These are phyloP conservation scores for Dolichallabes microphthalmus DNA, from an alignment of 2,113 vertebrate genomes.

Conservation along the genomic window DNA sequence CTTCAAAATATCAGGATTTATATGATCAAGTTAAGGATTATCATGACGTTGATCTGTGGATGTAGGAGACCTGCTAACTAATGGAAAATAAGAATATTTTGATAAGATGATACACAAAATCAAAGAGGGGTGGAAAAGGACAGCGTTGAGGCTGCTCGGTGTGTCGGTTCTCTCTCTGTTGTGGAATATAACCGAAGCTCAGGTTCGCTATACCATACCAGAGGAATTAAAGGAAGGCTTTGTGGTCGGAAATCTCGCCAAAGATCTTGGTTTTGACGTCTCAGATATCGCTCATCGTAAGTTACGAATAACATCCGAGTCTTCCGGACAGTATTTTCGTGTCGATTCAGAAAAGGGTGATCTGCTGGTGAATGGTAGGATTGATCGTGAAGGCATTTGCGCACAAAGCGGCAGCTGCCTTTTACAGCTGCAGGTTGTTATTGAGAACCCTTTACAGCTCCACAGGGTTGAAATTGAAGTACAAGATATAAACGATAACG, in stretches of 20 bases:
- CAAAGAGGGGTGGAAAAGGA: constrained; percentile 61
- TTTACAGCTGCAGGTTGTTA: constrained; percentile 68
- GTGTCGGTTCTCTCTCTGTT: constrained; percentile 54
- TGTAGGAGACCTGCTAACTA: not conserved
- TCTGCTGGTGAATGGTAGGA: constrained; percentile 65
- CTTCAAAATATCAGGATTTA: not conserved
- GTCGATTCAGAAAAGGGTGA: constrained; percentile 67
- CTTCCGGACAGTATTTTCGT: constrained; percentile 66
- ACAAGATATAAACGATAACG: constrained; percentile 76
- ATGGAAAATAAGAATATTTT: constrained; percentile 14
- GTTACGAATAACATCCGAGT: constrained; percentile 69
- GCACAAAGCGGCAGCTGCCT: constrained; percentile 67
- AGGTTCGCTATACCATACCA: constrained; percentile 68
- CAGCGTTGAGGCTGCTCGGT: constrained; percentile 55
- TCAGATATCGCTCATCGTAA: constrained; percentile 66
- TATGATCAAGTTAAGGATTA: constrained; percentile 11
- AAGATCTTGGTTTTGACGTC: constrained; percentile 69
- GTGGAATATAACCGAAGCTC: constrained; percentile 68
- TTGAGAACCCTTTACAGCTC: constrained; percentile 73
- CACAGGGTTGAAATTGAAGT: constrained; percentile 71
- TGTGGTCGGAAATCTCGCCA: constrained; percentile 73
- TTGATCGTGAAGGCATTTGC: constrained; percentile 77
- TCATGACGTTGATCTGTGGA: not conserved
- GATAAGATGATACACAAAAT: constrained; percentile 48
- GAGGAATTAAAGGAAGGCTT: constrained; percentile 71